phyloP scores from a whole-genome alignment of 2,797 vertebrate species.

The Melopsittacus undulatus region DNA sequence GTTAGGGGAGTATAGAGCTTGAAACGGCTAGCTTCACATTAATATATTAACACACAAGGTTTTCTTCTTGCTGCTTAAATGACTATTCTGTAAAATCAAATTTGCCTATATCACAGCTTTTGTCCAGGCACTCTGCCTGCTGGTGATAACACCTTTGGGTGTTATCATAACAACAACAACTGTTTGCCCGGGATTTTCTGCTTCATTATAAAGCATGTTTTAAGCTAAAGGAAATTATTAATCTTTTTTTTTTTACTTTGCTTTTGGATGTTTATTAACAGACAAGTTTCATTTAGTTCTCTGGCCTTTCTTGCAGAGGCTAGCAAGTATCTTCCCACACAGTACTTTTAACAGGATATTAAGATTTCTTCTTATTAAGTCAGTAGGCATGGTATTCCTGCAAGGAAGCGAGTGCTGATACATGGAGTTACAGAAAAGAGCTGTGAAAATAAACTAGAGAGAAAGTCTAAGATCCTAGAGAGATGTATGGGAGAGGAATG shows the following conservation, averaged over 20 bases:
- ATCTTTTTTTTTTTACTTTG: not conserved
- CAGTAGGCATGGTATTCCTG: not conserved
- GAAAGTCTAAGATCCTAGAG: not conserved
- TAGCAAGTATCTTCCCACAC: not conserved
- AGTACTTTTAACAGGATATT: not conserved
- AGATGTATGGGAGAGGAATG: fast-evolving
- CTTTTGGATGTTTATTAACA: not conserved
- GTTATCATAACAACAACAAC: not conserved
- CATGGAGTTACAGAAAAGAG: not conserved
- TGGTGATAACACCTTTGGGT: not conserved
- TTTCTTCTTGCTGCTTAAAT: not conserved
- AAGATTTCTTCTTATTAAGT: not conserved
- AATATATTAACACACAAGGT: not conserved
- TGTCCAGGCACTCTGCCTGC: not conserved
- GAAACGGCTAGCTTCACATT: not conserved
- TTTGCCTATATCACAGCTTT: not conserved
- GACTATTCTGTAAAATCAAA: not conserved
- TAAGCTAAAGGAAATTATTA: not conserved
- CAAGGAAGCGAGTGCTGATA: not conserved
- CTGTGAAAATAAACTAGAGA: not conserved
- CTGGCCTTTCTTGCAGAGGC: not conserved
- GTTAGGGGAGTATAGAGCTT: not conserved
- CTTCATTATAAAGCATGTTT: not conserved
- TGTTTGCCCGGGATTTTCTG: not conserved
- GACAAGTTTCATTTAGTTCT: not conserved